phyloP scores from a whole-genome alignment of 2,888 invertebrate genomes.

The Lepidocyrtinus sp. region DNA sequence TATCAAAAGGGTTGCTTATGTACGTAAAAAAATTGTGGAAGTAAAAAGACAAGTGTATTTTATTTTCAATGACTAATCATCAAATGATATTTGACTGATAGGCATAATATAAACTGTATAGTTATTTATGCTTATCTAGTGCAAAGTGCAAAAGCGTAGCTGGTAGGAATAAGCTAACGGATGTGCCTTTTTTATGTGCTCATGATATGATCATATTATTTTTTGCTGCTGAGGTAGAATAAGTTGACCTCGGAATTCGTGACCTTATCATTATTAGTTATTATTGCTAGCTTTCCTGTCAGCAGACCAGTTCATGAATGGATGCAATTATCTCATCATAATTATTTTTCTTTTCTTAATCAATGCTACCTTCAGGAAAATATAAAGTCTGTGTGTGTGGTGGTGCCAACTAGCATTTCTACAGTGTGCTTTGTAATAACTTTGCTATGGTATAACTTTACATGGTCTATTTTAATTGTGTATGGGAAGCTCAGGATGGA shows the following conservation, averaged over 20 bases:
- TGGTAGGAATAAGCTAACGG: no score
- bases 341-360: constrained; percentile 47
- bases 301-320: constrained; percentile 57
- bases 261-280: constrained; percentile 50
- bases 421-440: neutral
- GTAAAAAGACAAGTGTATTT: constrained; percentile 3
- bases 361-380: constrained; percentile 36
- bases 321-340: constrained; percentile 51
- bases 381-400: neutral
- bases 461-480: constrained; percentile 14
- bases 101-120: no score
- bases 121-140: no score
- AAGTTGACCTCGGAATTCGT: constrained; percentile 48
- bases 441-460: neutral
- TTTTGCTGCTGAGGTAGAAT: no score
- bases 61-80: constrained; percentile 9
- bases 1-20: no score
- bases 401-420: neutral
- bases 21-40: no score
- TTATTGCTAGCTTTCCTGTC: constrained; percentile 45
- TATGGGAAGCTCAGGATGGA: neutral
- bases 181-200: no score
- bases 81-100: constrained; percentile 11
- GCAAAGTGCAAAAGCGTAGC: no score
- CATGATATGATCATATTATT: no score